Conservation (phyloP, 2,888 invertebrate species). For the Scaptomyza parva region DNA sequence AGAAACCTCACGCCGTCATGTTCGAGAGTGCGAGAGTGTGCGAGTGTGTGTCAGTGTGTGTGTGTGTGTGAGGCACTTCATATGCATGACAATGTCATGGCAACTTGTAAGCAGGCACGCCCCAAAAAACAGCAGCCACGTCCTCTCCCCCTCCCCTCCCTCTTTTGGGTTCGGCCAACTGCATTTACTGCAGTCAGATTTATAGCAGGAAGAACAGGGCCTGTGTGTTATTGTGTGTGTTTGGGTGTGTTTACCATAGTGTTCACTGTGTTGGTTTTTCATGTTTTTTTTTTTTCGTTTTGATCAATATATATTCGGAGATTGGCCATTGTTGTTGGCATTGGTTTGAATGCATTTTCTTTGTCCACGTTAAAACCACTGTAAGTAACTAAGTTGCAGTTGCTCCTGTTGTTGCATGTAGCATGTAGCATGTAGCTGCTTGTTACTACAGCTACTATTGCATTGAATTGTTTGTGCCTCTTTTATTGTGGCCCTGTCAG, state of each 20-base stretch:
- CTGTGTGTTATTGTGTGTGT: slow-evolving; percentile 8
- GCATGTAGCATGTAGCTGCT: slow-evolving; percentile 15
- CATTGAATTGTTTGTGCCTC: slow-evolving; percentile 38
- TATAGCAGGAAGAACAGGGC: slow-evolving; percentile 52
- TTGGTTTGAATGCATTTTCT: slow-evolving; percentile 41
- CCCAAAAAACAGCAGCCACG: slow-evolving; percentile 13
- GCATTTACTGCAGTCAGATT: slow-evolving; percentile 62
- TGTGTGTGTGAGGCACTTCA: slow-evolving; percentile 50
- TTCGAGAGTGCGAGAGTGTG: slow-evolving; percentile 14
- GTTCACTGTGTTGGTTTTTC: background rate
- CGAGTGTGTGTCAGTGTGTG: slow-evolving; percentile 19
- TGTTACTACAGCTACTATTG: slow-evolving; percentile 4
- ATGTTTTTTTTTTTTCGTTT: background rate
- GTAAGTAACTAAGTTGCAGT: slow-evolving; percentile 72
- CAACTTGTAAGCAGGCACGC: slow-evolving; percentile 71
- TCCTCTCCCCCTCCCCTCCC: background rate
- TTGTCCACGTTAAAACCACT: slow-evolving; percentile 70
- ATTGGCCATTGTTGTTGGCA: slow-evolving; percentile 71
- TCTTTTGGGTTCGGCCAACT: slow-evolving; percentile 11
- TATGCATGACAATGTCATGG: slow-evolving; percentile 79
- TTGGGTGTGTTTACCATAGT: slow-evolving; percentile 31
- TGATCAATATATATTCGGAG: slow-evolving; percentile 64
- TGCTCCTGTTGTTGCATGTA: slow-evolving; percentile 29
- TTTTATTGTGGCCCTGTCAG: slow-evolving; percentile 23
- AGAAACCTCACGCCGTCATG: slow-evolving; percentile 12